Conservation (phyloP, 2,888 invertebrate genomes). For the Cheilosia pagana region DNA sequence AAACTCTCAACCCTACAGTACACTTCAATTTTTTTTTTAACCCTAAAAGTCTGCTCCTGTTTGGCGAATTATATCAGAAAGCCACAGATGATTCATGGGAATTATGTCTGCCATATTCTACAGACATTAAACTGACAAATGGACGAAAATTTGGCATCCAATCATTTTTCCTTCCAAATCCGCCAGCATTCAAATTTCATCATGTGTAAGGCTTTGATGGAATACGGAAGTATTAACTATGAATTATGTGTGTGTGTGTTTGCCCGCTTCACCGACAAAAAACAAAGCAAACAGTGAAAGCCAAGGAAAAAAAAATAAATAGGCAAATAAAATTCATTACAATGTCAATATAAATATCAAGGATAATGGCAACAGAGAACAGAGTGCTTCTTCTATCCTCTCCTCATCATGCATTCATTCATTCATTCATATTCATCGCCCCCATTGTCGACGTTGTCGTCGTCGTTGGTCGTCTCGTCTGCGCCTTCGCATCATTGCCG, state of each 20-base stretch:
- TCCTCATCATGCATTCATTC: constrained; percentile 37
- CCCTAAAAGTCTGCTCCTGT: too few relatives aligned
- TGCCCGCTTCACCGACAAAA: constrained; percentile 18
- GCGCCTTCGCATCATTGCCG: constrained; percentile 17
- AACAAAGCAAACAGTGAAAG: constrained; percentile 43
- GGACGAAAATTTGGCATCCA: constrained; percentile 34
- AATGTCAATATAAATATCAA: constrained; percentile 67
- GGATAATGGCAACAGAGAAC: constrained; percentile 57
- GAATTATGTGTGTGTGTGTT: constrained; percentile 45
- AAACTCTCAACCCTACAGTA: too few relatives aligned
- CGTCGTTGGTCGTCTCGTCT: constrained; percentile 30
- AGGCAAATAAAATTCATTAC: constrained; percentile 63
- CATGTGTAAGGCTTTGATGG: constrained; percentile 70
- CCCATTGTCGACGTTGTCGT: constrained; percentile 37
- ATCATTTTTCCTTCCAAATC: constrained; percentile 15
- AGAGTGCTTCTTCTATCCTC: constrained; percentile 7
- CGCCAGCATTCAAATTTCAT: constrained; percentile 35
- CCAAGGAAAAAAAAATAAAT: constrained; percentile 31
- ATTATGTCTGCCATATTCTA: not conserved
- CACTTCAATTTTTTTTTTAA: too few relatives aligned
- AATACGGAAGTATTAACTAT: constrained; percentile 71
- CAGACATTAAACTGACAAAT: constrained; percentile 3
- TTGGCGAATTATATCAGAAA: too few relatives aligned
- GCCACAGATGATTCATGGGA: not conserved
- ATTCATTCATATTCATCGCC: constrained; percentile 46